A percentile compares a stretch with the other conserved stretches of the same genome.
Conservation (phyloP, 2,113 vertebrate genomes). For the Albula glossodonta region DNA sequence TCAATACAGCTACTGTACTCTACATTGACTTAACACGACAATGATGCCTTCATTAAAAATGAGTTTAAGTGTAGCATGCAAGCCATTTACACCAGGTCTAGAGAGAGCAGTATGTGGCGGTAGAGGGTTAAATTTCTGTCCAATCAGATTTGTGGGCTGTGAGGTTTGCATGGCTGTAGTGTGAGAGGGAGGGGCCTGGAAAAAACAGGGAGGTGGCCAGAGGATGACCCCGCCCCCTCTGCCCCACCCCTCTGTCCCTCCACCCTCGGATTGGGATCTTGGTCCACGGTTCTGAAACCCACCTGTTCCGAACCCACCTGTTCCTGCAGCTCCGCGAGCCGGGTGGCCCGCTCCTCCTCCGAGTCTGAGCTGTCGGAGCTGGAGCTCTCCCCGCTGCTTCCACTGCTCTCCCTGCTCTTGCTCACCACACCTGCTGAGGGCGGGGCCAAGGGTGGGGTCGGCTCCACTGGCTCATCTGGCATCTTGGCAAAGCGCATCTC, state of each 20-base stretch:
- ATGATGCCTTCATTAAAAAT: slow-evolving; percentile 12
- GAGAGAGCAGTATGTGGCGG: slow-evolving; percentile 39
- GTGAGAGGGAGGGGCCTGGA: slow-evolving; percentile 18
- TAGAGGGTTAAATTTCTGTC: slow-evolving; percentile 51
- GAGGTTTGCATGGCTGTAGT: slow-evolving; percentile 12
- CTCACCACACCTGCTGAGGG: slow-evolving; percentile 81
- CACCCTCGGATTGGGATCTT: slow-evolving; percentile 42
- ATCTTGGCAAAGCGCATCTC: slow-evolving; percentile 99
- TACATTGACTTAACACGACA: slow-evolving; percentile 16
- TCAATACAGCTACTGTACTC: slow-evolving; percentile 28
- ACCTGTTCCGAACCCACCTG: slow-evolving; percentile 80
- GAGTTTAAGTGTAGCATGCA: slow-evolving; percentile 44
- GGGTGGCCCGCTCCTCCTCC: slow-evolving; percentile 92
- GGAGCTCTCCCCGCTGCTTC: slow-evolving; percentile 91
- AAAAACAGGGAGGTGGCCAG: slow-evolving; percentile 22
- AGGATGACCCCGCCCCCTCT: slow-evolving; percentile 20
- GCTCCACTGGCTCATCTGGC: slow-evolving; percentile 89
- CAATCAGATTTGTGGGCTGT: slow-evolving; percentile 19
- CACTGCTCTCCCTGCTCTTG: slow-evolving; percentile 89
- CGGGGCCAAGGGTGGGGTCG: slow-evolving; percentile 62
- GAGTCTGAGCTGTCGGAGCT: slow-evolving; percentile 92
- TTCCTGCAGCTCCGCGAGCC: slow-evolving; percentile 96
- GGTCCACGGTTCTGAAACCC: slow-evolving; percentile 39
- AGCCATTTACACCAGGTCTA: slow-evolving; percentile 37
- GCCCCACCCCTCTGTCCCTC: slow-evolving; percentile 28